Base-by-base conservation (phyloP, 2,888 invertebrate species). In the Ornithoptera alexandrae region DNA sequence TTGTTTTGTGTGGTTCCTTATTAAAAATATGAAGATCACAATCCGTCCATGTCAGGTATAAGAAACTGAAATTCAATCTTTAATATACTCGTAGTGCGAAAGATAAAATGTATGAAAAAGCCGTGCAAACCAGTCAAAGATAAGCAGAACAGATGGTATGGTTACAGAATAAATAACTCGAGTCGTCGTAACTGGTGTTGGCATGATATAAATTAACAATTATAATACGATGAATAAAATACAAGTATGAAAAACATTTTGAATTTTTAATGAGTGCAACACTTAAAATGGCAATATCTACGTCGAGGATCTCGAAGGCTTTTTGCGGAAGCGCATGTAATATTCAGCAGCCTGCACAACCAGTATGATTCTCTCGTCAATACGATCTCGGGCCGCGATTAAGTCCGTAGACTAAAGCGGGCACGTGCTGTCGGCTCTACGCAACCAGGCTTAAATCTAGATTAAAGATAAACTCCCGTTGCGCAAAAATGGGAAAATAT, bases 341-440 rank as follows among this genome's bases (percentile, higher is more conserved):
- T 79, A 84, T 80, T 77, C 79, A 83, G 68, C 71, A 77, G 65
- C 69, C 66, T 66, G 69, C 72, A 74, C 71, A 72, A 78, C 78
- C 75, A 75, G 78, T 76, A 76, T 74, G 76, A 81, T 79, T 79
- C 79, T 78, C 77, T 78, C 75, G 75, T 79, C 80, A 77, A 76
- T 76, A 73, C 68, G 77, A 79, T 77, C 75, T 67, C 62, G 39
- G n/a, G 71, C 30, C 36, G 72, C 77, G 78, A 79, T 81, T 76
- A 76, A 77, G 74, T 76, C 72, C 72, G 69, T 65, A 69, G 75
- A 80, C 77, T 67, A 72, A 77, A 81, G 74, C 73, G 79, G 30
- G 78, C 82, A 79, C 81, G 79, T 78, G 81, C 76, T 75, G 69
- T 71, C 72, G 64, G 70, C 69, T 74, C 69, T 39, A 39, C 39